phyloP scores from a whole-genome alignment of 1,140 invertebrate species.

The Drosophila nannoptera region DNA sequence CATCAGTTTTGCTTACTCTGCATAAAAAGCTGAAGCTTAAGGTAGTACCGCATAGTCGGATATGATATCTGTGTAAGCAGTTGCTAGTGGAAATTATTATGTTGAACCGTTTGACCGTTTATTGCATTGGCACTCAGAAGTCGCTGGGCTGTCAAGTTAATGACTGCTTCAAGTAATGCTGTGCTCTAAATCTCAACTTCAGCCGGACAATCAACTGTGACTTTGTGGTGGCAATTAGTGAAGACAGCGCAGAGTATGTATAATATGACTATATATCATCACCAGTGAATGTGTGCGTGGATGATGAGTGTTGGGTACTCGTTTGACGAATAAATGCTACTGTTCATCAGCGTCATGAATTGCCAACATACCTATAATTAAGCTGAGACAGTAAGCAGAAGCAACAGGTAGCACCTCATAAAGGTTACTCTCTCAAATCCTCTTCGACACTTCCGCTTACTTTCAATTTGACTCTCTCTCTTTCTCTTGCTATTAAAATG shows the following conservation, averaged over 20 bases:
- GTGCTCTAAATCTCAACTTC: slow-evolving; percentile 13
- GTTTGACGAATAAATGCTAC: slow-evolving; percentile 71
- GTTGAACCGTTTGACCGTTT: slow-evolving; percentile 44
- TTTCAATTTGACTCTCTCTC: slow-evolving; percentile 6
- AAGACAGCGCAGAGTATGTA: slow-evolving; percentile 41
- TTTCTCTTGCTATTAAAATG: background rate
- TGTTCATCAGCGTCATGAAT: slow-evolving; percentile 66
- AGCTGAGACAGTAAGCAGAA: slow-evolving; percentile 33
- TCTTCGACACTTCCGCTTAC: slow-evolving; percentile 3
- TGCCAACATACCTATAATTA: slow-evolving; percentile 69
- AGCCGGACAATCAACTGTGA: background rate
- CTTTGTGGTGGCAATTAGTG: slow-evolving; percentile 53
- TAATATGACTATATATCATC: slow-evolving; percentile 49
- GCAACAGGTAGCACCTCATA: slow-evolving; percentile 28
- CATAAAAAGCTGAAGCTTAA: slow-evolving; percentile 26
- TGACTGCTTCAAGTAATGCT: slow-evolving; percentile 68
- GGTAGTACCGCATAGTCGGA: background rate
- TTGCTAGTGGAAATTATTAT: slow-evolving; percentile 63
- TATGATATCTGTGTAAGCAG: slow-evolving; percentile 23
- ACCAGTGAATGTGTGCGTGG: slow-evolving; percentile 40
- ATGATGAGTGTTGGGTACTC: slow-evolving; percentile 72
- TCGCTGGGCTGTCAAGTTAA: slow-evolving; percentile 61
- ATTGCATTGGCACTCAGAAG: slow-evolving; percentile 47
- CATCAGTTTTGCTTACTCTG: slow-evolving; percentile 52
- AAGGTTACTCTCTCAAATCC: slow-evolving; percentile 45